Base-by-base conservation (phyloP, 2,113 vertebrate genomes). In the Poeciliopsis turrubarensis region DNA sequence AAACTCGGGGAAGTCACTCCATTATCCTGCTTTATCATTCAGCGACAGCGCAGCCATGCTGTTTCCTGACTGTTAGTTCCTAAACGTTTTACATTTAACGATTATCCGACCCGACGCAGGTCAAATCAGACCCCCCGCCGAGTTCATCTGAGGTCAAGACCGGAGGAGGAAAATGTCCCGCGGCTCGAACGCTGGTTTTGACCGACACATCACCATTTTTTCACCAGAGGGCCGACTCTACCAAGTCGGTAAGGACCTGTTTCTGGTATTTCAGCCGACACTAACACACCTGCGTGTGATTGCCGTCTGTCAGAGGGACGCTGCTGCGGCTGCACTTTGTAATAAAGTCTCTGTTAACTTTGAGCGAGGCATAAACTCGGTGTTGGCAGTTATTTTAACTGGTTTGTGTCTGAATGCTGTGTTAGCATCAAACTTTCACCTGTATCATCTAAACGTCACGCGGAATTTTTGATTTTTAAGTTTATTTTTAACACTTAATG, bases 181-280 rank as follows among this genome's bases (percentile, higher is more conserved):
- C 3, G 95, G 95, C 0, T 91, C 95, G 1, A 95, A 94, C 79
- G 92, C 95, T 15, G 95, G 94, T 0, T 95, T 95, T 76, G 95
- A 95, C 86, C 92, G 95, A 76, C 95, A 95, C 88, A 95, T 95
- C 77, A 95, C 95, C 70, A 95, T 95, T 3, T 95, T 95, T 37
- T 95, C 95, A 3, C 95, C 94, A 3, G 94, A 95, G 65, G 95
- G 95, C 65, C 93, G 95, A 3, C 92, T 95, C 29, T 95, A 95
- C 85, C 95, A 95, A 95, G 95, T 95, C 80, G 94, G 94, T 95
- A 80, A 91, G 89, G 65, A 71, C 65, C 0, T 60, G 17, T 3
- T 3, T 22, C 14, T 4, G 65, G 65, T 4, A 32, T 8, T 8
- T 44, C 25, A 41, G 30, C 29, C 14, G 44, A 47, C 44, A 19